Percentiles rank a stretch among this genome's conserved stretches.
phyloP scores from a whole-genome alignment of 2,797 vertebrate species.

The Fratercula arctica region DNA sequence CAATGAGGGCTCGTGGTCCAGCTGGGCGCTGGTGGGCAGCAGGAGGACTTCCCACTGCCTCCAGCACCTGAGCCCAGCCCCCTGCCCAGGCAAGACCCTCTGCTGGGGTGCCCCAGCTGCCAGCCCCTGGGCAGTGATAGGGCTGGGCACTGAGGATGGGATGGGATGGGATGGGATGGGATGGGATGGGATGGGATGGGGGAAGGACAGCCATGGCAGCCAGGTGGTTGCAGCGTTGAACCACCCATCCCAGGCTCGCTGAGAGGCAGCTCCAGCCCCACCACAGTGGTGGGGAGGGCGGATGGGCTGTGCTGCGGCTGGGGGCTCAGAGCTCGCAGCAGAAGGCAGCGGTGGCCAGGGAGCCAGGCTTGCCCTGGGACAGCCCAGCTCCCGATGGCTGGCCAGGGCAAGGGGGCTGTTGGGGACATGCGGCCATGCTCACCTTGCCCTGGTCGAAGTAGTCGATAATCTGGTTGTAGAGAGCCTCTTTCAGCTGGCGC shows the following conservation, averaged over 20 bases:
- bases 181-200: background rate
- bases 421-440: fast-evolving
- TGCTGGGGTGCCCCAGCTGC: too few relatives aligned
- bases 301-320: background rate
- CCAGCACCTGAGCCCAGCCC: background rate
- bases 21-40: background rate
- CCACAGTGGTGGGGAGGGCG: background rate
- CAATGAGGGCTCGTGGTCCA: background rate
- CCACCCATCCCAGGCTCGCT: fast-evolving
- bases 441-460: slow-evolving; percentile 71
- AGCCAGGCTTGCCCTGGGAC: background rate
- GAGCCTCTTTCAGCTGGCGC: slow-evolving; percentile 66
- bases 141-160: background rate
- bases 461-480: slow-evolving; percentile 62
- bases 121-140: fast-evolving
- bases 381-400: background rate
- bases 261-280: background rate
- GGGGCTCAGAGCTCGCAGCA: too few relatives aligned
- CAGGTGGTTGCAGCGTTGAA: background rate
- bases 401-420: fast-evolving
- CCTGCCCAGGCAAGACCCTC: too few relatives aligned
- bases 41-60: background rate
- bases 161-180: too few relatives aligned
- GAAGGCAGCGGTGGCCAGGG: too few relatives aligned
- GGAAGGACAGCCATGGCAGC: background rate